phyloP scores from a whole-genome alignment of 1,140 invertebrate genomes.

The Drosophila teissieri region DNA sequence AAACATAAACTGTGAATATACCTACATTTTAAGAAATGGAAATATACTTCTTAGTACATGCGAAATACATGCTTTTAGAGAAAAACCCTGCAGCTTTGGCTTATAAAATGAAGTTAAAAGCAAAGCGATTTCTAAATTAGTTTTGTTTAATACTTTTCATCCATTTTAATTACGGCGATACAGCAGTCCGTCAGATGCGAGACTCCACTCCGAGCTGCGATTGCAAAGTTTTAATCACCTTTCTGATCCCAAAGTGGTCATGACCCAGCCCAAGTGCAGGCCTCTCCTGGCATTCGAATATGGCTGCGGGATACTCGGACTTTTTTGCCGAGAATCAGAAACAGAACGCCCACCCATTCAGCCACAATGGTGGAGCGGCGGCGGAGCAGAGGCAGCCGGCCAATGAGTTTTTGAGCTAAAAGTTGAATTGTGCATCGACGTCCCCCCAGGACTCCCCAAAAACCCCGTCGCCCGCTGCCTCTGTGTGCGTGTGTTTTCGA shows the following conservation, averaged over 20 bases:
- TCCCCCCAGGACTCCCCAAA: conserved; percentile 23
- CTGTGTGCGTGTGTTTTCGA: conserved; percentile 54
- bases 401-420: conserved; percentile 80
- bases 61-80: no score
- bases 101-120: no score
- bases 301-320: conserved; percentile 67
- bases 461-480: conserved; percentile 11
- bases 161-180: neutral
- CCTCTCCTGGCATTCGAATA: conserved; percentile 57
- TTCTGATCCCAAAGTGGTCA: conserved; percentile 44
- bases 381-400: conserved; percentile 49
- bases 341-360: conserved; percentile 9
- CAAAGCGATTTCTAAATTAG: no score
- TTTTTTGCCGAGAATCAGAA: conserved; percentile 39
- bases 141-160: conserved; percentile 10
- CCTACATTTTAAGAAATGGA: no score
- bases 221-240: conserved; percentile 47
- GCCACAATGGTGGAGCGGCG: conserved; percentile 12
- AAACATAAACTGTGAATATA: neutral
- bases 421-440: conserved; percentile 82
- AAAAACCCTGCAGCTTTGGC: no score
- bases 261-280: conserved; percentile 17
- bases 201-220: conserved; percentile 1
- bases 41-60: no score
- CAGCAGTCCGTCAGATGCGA: conserved; percentile 12